Evolutionary conservation across 1,140 invertebrate species (phyloP), one percentile per base, ranked within the genome.

Genomic region (Pseudomyrmex cubaensis): DNA sequence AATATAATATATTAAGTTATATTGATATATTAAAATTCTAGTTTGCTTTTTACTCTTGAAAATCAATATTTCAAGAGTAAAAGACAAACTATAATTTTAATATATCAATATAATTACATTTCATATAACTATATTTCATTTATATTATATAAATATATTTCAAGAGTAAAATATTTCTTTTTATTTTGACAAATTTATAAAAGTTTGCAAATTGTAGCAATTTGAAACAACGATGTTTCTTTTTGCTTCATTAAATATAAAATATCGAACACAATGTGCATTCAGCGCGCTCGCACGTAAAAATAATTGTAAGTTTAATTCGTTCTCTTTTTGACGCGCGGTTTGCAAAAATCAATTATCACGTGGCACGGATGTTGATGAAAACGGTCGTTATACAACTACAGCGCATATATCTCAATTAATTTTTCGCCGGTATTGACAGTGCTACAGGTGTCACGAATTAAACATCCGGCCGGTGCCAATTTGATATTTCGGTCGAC

Each of bases 271-370:
- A n/a, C 35, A 35, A 35, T 7, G 20, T 2, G 52, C 63, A 15
- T 48, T 48, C 17, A 59, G 64, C 54, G 35, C 35, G 35, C 35
- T 35, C 35, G 35, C 5, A 35, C 35, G 44, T 72, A 80, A 80
- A 80, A 80, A 80, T 80, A 80, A 72, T 84, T 70, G 46, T 83
- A 70, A 52, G 57, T 63, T 78, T 44, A 35, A 78, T 84, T 80
- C 7, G 59, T 80, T 15, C 66, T 48, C 44, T 72, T 70, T 57
- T 48, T 17, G 44, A 44, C n/a, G n/a, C 54, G 9, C 44, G 48
- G 44, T 80, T 80, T 59, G 66, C 20, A 80, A 66, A n/a, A 56
- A 78, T 78, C 75, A 84, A 84, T 70, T 80, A 80, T 64, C 57
- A 64, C 12, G 50, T 69, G 56, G 25, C 48, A 69, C 25, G 20